Evolutionary conservation across 2,797 vertebrate species (phyloP).

Genomic region (Myiotriccus ornatus): DNA sequence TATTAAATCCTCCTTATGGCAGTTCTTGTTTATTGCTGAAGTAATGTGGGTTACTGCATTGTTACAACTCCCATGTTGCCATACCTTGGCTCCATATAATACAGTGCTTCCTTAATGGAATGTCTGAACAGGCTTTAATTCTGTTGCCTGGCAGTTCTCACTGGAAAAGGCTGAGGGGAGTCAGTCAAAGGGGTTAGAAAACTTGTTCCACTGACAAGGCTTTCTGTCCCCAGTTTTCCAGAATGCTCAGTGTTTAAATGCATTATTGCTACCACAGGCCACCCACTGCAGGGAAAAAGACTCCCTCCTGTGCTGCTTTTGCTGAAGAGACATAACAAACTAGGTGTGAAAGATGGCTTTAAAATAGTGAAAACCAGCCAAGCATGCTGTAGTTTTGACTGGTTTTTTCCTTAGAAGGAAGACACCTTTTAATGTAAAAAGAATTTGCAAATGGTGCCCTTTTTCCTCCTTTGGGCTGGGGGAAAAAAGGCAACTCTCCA

Average conservation of each 20-base stretch:
- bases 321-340: not conserved
- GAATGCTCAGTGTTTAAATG: not conserved
- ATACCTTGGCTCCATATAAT: not conserved
- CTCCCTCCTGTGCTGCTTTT: not conserved
- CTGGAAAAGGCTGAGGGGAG: not conserved
- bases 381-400: rapidly evolving
- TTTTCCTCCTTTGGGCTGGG: not conserved
- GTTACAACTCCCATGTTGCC: not conserved
- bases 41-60: not conserved
- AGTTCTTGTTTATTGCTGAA: not conserved
- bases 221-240: not conserved
- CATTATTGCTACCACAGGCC: rapidly evolving
- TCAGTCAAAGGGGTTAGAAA: not conserved
- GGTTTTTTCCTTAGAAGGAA: not conserved
- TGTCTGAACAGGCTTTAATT: not conserved
- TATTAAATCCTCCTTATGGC: not conserved
- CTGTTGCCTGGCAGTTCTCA: not conserved
- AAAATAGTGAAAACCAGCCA: not conserved
- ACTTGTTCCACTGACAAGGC: not conserved
- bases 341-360: not conserved
- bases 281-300: not conserved
- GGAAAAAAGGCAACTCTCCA: not conserved
- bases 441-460: not conserved
- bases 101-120: not conserved
- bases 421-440: not conserved